A percentile compares a stretch with the other conserved stretches of the same genome.
Conservation (phyloP, 2,797 vertebrate species). For the Anguilla megastoma region DNA sequence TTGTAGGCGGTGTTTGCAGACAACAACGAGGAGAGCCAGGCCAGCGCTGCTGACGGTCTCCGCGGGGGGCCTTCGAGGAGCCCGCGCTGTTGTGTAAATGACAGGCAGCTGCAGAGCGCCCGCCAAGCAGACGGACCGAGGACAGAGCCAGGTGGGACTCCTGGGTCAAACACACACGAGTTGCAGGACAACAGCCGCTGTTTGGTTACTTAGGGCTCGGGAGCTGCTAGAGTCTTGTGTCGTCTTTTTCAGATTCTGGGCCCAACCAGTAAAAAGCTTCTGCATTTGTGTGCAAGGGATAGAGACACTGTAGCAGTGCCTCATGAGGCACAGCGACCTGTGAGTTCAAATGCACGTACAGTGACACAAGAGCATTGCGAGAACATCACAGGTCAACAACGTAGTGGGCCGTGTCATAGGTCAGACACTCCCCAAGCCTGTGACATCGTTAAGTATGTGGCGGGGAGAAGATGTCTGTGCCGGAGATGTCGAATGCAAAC, state of each 20-base stretch:
- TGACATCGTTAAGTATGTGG: neutral
- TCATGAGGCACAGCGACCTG: neutral
- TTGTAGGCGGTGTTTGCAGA: neutral
- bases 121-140: neutral
- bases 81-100: neutral
- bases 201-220: neutral
- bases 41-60: neutral
- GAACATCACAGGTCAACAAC: neutral
- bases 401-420: neutral
- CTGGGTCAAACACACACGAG: neutral
- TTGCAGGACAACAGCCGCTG: neutral
- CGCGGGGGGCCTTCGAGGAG: neutral
- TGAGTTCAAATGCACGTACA: neutral
- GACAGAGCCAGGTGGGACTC: conserved; percentile 22
- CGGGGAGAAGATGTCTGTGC: neutral
- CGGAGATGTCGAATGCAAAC: neutral
- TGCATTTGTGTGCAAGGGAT: neutral
- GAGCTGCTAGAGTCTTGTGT: neutral
- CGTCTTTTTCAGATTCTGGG: neutral
- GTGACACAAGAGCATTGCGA: neutral
- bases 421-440: neutral
- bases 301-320: neutral
- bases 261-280: neutral
- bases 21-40: neutral
- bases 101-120: neutral